A percentile compares a stretch with the other conserved stretches of the same genome.
phyloP scores from a whole-genome alignment of 1,140 invertebrate species.

The Drosophila subpulchrella region DNA sequence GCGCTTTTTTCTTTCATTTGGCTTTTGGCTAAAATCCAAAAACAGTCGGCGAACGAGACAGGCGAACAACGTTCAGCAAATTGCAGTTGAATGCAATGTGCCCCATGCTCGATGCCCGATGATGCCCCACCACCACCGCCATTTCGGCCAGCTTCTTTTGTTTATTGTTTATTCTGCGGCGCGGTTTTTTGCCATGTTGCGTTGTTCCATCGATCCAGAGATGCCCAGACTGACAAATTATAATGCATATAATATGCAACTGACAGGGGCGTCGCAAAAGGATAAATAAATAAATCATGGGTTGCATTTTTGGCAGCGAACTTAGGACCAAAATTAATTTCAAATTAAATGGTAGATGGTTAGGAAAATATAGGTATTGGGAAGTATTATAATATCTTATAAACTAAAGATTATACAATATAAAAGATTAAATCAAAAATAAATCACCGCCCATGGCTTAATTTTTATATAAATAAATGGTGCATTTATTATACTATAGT shows the following conservation, averaged over 20 bases:
- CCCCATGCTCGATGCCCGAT: neutral
- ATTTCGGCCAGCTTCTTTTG: constrained; percentile 27
- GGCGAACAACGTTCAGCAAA: constrained; percentile 54
- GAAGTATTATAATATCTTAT: no score
- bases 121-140: neutral
- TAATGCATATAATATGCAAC: constrained; percentile 36
- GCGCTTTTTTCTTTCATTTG: constrained; percentile 14
- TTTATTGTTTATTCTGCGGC: constrained; percentile 36
- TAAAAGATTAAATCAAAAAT: no score
- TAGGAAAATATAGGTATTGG: no score
- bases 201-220: constrained; percentile 32
- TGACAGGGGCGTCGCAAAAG: constrained; percentile 15
- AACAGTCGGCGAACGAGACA: constrained; percentile 53
- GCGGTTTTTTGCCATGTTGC: constrained; percentile 3
- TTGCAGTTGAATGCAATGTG: constrained; percentile 45
- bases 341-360: neutral
- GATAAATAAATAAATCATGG: constrained; percentile 3
- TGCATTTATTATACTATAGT: no score
- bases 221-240: constrained; percentile 57
- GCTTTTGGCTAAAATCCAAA: constrained; percentile 77
- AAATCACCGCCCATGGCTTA: no score
- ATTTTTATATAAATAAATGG: no score
- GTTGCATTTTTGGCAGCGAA: no score
- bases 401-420: no score
- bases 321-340: neutral